These are phyloP conservation scores for Harpagifer antarcticus DNA, from an alignment of 2,797 vertebrate species.

Conservation along the genomic window DNA sequence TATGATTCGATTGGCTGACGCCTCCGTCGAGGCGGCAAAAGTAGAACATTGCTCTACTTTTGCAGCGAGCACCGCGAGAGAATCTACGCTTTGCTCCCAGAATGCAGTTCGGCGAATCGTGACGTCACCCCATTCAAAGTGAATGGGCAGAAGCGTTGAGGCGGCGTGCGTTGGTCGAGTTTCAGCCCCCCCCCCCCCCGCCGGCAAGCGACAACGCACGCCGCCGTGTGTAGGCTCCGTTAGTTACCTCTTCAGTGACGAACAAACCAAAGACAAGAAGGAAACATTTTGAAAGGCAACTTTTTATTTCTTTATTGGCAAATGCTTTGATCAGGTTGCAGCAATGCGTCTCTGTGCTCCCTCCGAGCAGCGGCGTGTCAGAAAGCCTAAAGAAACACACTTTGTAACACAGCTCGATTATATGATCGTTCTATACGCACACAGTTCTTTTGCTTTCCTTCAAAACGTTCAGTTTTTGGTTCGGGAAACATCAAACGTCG, in stretches of 20 bases:
- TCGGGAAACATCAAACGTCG: constrained; percentile 77
- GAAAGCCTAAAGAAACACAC: constrained; percentile 63
- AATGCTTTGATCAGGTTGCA: constrained; percentile 66
- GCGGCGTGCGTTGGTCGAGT: too few relatives aligned
- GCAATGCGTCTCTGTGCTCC: constrained; percentile 67
- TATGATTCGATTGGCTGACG: too few relatives aligned
- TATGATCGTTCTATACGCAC: constrained; percentile 76
- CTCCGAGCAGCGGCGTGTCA: constrained; percentile 47
- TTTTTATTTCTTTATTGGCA: constrained; percentile 77
- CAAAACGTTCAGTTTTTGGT: constrained; percentile 79
- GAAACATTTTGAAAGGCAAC: constrained; percentile 65
- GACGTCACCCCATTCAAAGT: too few relatives aligned
- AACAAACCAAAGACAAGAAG: background rate
- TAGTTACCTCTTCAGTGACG: background rate
- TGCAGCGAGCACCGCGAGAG: too few relatives aligned
- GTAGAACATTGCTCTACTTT: too few relatives aligned
- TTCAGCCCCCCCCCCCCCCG: too few relatives aligned
- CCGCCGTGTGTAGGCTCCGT: too few relatives aligned
- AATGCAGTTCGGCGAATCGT: too few relatives aligned
- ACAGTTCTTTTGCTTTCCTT: constrained; percentile 52
- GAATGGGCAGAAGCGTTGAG: too few relatives aligned
- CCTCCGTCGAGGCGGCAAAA: too few relatives aligned
- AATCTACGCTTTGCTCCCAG: too few relatives aligned
- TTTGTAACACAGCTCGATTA: constrained; percentile 58
- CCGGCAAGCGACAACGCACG: too few relatives aligned